These are phyloP conservation scores for Chelonoidis abingdonii DNA, from an alignment of 2,113 vertebrate species.

Conservation along the genomic window DNA sequence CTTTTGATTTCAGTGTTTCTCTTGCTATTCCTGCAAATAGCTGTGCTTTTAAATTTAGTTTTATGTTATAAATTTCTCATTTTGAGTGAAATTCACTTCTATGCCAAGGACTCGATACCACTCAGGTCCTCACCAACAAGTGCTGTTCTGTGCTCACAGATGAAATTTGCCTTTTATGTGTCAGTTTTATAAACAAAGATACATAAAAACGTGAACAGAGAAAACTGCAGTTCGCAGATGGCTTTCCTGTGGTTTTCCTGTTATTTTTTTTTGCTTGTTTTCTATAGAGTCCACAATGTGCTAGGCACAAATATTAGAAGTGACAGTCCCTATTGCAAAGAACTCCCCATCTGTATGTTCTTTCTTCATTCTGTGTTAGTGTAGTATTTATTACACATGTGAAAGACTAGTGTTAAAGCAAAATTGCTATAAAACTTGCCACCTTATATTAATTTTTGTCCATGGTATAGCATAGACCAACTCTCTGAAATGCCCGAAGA, in stretches of 20 bases:
- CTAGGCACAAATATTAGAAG: constrained; percentile 15
- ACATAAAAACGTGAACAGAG: neutral
- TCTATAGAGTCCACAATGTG: neutral
- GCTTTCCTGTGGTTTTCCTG: neutral
- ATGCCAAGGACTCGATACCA: neutral
- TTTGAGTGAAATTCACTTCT: neutral
- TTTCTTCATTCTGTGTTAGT: neutral
- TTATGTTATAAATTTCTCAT: constrained; percentile 25
- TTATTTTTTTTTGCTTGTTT: neutral
- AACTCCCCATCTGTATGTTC: neutral
- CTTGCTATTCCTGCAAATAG: constrained; percentile 1
- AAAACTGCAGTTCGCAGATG: neutral
- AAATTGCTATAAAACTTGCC: neutral
- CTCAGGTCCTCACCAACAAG: neutral
- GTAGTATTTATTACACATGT: neutral
- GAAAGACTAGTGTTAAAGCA: neutral
- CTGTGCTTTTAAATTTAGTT: constrained; percentile 30
- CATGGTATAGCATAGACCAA: neutral
- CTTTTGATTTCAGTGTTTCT: neutral
- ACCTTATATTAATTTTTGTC: neutral
- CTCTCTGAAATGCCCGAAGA: neutral
- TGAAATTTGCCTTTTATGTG: neutral
- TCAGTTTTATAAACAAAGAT: neutral
- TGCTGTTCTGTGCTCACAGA: neutral
- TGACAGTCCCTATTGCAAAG: neutral